A percentile compares a stretch with the other conserved stretches of the same genome.
phyloP scores from a whole-genome alignment of 1,140 invertebrate species.

The Lasioglossum baleicum region DNA sequence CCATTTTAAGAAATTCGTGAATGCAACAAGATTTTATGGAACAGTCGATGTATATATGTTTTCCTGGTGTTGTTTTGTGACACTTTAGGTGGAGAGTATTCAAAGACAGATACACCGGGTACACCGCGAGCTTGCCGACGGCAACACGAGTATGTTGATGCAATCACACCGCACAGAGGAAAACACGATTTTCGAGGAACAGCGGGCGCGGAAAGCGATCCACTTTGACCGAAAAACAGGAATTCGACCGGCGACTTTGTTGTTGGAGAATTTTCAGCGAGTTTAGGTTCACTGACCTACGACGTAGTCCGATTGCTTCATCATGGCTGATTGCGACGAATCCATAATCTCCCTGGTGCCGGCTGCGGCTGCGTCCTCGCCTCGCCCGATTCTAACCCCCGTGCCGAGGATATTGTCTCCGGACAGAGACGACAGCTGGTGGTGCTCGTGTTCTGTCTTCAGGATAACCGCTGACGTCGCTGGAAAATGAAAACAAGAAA shows the following conservation, averaged over 20 bases:
- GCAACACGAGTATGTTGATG: background rate
- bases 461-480: constrained; percentile 73
- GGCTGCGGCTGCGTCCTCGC: constrained; percentile 74
- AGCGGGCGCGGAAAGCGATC: background rate
- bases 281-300: constrained; percentile 71
- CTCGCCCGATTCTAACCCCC: constrained; percentile 71
- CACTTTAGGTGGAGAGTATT: background rate
- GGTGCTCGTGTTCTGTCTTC: constrained; percentile 68
- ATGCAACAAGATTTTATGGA: too few relatives aligned
- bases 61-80: too few relatives aligned
- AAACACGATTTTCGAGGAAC: background rate
- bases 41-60: too few relatives aligned
- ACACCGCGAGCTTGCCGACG: background rate
- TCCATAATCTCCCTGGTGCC: constrained; percentile 72
- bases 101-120: background rate
- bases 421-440: constrained; percentile 70
- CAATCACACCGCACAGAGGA: background rate
- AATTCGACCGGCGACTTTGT: background rate
- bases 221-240: too few relatives aligned
- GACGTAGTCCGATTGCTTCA: constrained; percentile 76
- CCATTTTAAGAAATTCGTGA: too few relatives aligned
- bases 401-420: constrained; percentile 62
- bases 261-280: background rate
- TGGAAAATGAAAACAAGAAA: constrained; percentile 47
- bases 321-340: constrained; percentile 73